A percentile compares a stretch with the other conserved stretches of the same genome.
These are phyloP conservation scores for Hydra vulgaris DNA, from an alignment of 30 jellyfish, hydroid and myxozoan genomes.

Conservation along the genomic window DNA sequence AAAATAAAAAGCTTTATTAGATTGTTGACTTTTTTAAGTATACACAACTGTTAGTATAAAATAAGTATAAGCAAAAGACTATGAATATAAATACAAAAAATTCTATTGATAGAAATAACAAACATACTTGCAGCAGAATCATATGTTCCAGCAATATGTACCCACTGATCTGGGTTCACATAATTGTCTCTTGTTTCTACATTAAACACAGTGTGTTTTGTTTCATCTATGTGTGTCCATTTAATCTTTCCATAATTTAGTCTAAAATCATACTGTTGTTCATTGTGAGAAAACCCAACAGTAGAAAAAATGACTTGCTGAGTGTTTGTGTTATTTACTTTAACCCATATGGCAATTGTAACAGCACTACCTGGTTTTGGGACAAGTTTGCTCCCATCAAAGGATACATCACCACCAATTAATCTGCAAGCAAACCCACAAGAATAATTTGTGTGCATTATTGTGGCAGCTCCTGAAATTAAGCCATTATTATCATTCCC, in stretches of 20 bases:
- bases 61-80: not conserved
- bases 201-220: constrained; percentile 38
- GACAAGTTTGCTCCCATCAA: constrained; percentile 53
- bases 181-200: constrained; percentile 35
- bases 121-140: constrained; percentile 70
- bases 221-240: constrained; percentile 75
- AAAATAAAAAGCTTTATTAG: not conserved
- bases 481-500: constrained; percentile 70
- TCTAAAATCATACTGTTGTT: constrained; percentile 50
- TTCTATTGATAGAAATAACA: too few species aligned
- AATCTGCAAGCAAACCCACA: constrained; percentile 91
- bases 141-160: constrained; percentile 76
- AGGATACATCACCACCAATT: constrained; percentile 67
- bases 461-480: constrained; percentile 77
- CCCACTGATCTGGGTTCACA: constrained; percentile 80
- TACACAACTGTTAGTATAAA: not conserved
- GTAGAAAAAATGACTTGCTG: constrained; percentile 80
- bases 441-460: constrained; percentile 69
- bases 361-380: constrained; percentile 81
- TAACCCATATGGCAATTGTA: constrained; percentile 76
- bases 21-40: not conserved
- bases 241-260: constrained; percentile 54
- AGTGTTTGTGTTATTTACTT: constrained; percentile 52
- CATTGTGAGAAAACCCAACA: constrained; percentile 59
- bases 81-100: not conserved